These are phyloP conservation scores for Acleris holmiana DNA, from an alignment of 2,888 invertebrate species.

Conservation along the genomic window DNA sequence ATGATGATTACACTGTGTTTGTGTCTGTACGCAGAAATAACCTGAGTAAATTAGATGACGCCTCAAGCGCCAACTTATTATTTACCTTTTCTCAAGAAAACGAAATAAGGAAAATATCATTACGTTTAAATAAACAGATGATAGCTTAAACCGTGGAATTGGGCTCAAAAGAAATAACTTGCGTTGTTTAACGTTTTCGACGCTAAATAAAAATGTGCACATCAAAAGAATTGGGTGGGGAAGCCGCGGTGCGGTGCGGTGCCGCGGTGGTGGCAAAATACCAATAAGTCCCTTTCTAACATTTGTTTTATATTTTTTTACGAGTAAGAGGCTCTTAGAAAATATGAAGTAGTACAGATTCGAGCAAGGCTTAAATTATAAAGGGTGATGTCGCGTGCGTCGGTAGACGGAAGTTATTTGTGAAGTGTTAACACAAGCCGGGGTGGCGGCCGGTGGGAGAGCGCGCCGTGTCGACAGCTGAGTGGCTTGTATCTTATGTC, in stretches of 20 bases:
- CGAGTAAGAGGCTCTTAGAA: not conserved
- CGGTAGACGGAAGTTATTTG: constrained; percentile 64
- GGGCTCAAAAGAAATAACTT: constrained; percentile 43
- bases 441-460: constrained; percentile 49
- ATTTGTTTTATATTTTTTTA: constrained; percentile 22
- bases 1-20: too few relatives aligned
- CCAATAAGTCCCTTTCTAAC: constrained; percentile 26
- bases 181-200: constrained; percentile 36
- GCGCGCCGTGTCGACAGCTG: constrained; percentile 58
- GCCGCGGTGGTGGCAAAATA: constrained; percentile 33
- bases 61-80: constrained; percentile 36
- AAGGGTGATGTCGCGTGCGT: constrained; percentile 1
- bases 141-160: constrained; percentile 51
- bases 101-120: constrained; percentile 41
- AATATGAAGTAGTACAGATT: not conserved
- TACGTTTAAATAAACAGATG: constrained; percentile 57
- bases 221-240: constrained; percentile 30
- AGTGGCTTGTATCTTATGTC: constrained; percentile 76
- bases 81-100: constrained; percentile 37
- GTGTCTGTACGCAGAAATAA: constrained; percentile 43
- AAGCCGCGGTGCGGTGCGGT: too few relatives aligned
- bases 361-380: not conserved
- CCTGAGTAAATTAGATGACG: constrained; percentile 30
- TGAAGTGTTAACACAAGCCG: constrained; percentile 71
- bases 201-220: constrained; percentile 31